phyloP scores from a whole-genome alignment of 2,113 vertebrate genomes.

The Girardinichthys multiradiatus region DNA sequence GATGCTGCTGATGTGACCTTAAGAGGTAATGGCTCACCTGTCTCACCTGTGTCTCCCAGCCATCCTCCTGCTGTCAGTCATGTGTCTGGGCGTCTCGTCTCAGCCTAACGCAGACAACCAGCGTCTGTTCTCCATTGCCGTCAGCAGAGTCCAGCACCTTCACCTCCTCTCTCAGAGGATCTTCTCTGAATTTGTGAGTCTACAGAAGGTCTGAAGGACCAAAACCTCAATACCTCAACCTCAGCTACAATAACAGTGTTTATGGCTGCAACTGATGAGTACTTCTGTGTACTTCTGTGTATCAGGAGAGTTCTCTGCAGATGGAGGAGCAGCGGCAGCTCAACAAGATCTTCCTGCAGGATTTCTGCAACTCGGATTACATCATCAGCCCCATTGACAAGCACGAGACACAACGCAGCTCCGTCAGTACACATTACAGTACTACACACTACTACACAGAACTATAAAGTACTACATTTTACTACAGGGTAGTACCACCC shows the following conservation, averaged over 20 bases:
- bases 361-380: conserved; percentile 91
- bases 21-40: neutral
- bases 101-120: conserved; percentile 62
- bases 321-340: conserved; percentile 77
- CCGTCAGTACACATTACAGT: conserved; percentile 56
- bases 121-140: conserved; percentile 68
- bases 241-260: neutral
- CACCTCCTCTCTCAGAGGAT: conserved; percentile 66
- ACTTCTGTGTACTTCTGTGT: conserved; percentile 10
- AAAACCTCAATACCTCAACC: neutral
- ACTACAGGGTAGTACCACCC: neutral
- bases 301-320: conserved; percentile 85
- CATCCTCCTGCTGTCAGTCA: conserved; percentile 50
- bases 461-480: neutral
- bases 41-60: conserved; percentile 43
- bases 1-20: neutral
- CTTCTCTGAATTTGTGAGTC: conserved; percentile 62
- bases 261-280: neutral
- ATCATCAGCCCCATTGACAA: conserved; percentile 91
- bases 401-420: conserved; percentile 90
- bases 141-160: conserved; percentile 63
- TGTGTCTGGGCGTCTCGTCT: conserved; percentile 48
- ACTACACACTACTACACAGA: neutral
- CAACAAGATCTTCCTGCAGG: conserved; percentile 85
- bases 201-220: neutral